A percentile compares a stretch with the other conserved stretches of the same genome.
Evolutionary conservation across 1,140 invertebrate genomes (phyloP).

Genomic region (Radopholus similis): DNA sequence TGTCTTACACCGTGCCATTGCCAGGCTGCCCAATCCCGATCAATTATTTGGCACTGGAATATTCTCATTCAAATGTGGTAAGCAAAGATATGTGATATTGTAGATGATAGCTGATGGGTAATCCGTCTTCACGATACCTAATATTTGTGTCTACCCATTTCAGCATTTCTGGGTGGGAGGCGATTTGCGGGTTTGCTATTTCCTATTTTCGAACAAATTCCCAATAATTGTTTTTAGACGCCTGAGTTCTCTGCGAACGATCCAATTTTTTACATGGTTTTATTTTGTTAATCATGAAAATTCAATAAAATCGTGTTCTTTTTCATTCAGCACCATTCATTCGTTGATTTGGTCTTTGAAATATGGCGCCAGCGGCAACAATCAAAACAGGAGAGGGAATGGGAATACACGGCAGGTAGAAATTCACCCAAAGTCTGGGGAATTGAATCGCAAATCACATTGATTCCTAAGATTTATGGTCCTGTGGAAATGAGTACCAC

Average conservation of each 20-base stretch:
- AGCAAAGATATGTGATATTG: background rate
- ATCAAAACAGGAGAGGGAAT: conserved; percentile 32
- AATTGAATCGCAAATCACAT: too few species aligned
- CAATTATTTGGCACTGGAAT: conserved; percentile 55
- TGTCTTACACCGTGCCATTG: conserved; percentile 57
- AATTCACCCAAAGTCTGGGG: too few species aligned
- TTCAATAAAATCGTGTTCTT: conserved; percentile 61
- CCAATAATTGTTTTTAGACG: conserved; percentile 15
- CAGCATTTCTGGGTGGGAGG: conserved; percentile 58
- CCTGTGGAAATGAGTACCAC: conserved; percentile 54
- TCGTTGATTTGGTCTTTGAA: conserved; percentile 62
- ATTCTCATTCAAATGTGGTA: conserved; percentile 57
- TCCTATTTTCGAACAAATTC: background rate
- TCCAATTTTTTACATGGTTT: conserved; percentile 30
- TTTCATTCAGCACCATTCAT: conserved; percentile 63
- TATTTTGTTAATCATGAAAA: conserved; percentile 41
- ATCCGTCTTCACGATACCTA: too few species aligned
- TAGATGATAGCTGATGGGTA: too few species aligned
- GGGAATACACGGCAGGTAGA: background rate
- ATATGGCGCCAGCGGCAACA: conserved; percentile 57
- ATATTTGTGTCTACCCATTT: too few species aligned
- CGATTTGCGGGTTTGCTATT: conserved; percentile 40
- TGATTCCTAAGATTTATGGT: conserved; percentile 45
- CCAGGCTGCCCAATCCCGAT: conserved; percentile 48
- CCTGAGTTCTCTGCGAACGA: conserved; percentile 31